Conservation (phyloP, 2,113 vertebrate species). For the Penelope pileata region DNA sequence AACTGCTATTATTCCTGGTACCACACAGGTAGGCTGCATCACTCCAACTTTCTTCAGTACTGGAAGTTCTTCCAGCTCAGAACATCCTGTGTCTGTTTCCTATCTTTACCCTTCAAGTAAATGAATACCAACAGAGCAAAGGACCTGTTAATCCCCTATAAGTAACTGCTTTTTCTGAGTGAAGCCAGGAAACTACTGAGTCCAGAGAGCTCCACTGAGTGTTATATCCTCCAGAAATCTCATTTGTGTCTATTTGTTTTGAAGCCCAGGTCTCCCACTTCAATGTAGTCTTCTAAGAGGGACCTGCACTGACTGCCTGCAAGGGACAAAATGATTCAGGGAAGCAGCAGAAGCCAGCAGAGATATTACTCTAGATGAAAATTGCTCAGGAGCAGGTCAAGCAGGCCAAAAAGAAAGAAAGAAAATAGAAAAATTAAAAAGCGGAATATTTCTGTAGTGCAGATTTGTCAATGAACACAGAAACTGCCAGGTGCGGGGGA, state of each 20-base stretch:
- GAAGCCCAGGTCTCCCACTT: neutral
- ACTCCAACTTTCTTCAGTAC: neutral
- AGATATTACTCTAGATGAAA: neutral
- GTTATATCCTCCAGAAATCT: neutral
- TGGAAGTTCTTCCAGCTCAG: neutral
- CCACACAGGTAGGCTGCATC: neutral
- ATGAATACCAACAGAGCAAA: neutral
- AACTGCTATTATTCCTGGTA: neutral
- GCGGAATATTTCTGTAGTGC: neutral
- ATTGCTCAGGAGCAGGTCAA: neutral
- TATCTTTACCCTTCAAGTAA: neutral
- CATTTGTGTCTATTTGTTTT: neutral
- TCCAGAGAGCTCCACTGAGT: neutral
- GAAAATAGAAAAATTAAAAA: no score
- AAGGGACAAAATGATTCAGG: neutral
- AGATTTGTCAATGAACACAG: neutral
- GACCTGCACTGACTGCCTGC: neutral
- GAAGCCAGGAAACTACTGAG: neutral
- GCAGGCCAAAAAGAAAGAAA: neutral
- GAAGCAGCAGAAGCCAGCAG: neutral
- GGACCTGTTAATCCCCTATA: neutral
- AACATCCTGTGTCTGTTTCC: neutral
- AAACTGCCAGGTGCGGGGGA: neutral
- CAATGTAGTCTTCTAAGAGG: neutral
- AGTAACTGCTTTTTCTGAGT: neutral